Percentiles rank a stretch among this genome's conserved stretches.
Evolutionary conservation across 2,113 vertebrate species (phyloP).

Genomic region (Anoplopoma fimbria): DNA sequence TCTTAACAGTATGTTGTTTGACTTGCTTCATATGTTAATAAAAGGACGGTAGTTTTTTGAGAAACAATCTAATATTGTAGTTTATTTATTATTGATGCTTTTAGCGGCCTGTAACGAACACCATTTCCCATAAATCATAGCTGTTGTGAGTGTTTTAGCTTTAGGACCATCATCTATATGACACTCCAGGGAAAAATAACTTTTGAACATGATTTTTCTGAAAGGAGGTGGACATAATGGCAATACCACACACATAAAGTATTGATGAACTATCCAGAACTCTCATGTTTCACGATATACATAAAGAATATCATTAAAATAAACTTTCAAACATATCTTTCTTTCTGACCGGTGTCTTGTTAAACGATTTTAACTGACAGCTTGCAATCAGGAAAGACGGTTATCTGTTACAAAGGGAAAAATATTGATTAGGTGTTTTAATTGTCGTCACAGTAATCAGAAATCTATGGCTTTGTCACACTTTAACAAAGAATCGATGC

Average conservation of each 20-base stretch:
- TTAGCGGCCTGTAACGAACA: not conserved
- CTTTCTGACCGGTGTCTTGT: not conserved
- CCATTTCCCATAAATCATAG: not conserved
- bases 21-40: not conserved
- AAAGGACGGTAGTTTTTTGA: not conserved
- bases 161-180: not conserved
- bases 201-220: not conserved
- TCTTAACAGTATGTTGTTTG: not conserved
- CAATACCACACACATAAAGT: not conserved
- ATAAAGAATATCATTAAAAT: not conserved
- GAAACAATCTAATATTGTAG: not conserved
- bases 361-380: not conserved
- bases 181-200: not conserved
- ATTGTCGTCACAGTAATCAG: constrained; percentile 39
- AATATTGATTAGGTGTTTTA: not conserved
- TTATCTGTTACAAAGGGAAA: not conserved
- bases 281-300: not conserved
- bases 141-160: not conserved
- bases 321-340: not conserved
- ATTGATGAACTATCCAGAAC: not conserved
- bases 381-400: not conserved
- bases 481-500: constrained; percentile 54
- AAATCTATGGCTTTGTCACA: constrained; percentile 49
- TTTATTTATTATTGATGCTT: not conserved
- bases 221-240: not conserved